These are phyloP conservation scores for Andrena bucephala DNA, from an alignment of 2,888 invertebrate species.

Conservation along the genomic window DNA sequence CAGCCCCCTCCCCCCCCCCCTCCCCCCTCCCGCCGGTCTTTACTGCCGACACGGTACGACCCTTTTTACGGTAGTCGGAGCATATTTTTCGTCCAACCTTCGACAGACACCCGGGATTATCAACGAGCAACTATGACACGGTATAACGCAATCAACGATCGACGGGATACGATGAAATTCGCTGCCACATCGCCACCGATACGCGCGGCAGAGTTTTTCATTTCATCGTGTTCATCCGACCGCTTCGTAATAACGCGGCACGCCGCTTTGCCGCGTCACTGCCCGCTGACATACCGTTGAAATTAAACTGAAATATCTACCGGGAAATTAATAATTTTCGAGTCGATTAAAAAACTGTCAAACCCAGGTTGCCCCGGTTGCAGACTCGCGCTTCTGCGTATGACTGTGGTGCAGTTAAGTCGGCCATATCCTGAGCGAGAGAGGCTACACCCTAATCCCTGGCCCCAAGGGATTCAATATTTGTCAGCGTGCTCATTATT, in stretches of 20 bases:
- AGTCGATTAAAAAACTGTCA: slow-evolving; percentile 29
- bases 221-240: slow-evolving; percentile 36
- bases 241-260: slow-evolving; percentile 39
- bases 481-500: slow-evolving; percentile 27
- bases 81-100: slow-evolving; percentile 5
- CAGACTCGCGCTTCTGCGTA: background rate
- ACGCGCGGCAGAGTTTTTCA: slow-evolving; percentile 22
- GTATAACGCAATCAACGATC: slow-evolving; percentile 42
- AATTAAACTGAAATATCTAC: slow-evolving; percentile 24
- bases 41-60: slow-evolving; percentile 7
- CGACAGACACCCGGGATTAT: slow-evolving; percentile 7
- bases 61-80: background rate
- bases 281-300: background rate
- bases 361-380: background rate
- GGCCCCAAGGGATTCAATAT: background rate
- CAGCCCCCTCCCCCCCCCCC: background rate
- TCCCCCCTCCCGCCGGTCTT: background rate
- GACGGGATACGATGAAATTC: slow-evolving; percentile 34
- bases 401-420: too few relatives aligned
- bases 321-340: slow-evolving; percentile 28
- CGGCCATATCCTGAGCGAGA: too few relatives aligned
- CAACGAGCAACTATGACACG: slow-evolving; percentile 38
- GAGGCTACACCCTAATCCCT: too few relatives aligned
- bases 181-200: background rate
- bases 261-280: slow-evolving; percentile 4